Base-by-base conservation (phyloP, 1,140 invertebrate genomes). In the Ips nitidus region DNA sequence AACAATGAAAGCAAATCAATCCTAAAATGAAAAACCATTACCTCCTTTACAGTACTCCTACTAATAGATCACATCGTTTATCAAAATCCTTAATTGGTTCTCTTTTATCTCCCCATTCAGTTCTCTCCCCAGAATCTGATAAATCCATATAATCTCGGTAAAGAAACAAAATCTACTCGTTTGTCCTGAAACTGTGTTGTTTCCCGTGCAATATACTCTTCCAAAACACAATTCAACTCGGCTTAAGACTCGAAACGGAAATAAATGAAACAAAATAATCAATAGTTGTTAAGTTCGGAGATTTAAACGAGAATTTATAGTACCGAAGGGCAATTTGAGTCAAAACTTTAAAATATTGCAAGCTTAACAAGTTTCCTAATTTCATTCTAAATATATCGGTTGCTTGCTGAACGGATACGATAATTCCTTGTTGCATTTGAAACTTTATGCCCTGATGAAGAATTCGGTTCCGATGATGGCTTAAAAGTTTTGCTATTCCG, bases 311-410 rank as follows among this genome's bases (percentile, higher is more conserved):
- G 53, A 66, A 66, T 66, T 66, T 66, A 66, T 66, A 7, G 64
- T 58, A 58, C 41, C n/a, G 41, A n/a, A 8, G 22, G 37, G 43
- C 64, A 66, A 58, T 66, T 66, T 66, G 42, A 58, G 64, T 66
- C 64, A 66, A 50, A 66, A 66, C 42, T 57, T 58, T 45, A 66
- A 66, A 66, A 57, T 66, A 66, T 66, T 41, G 52, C 55, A 40
- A 66, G 64, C 64, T 66, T 66, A 66, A 66, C 64, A 58, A 66
- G 53, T 58, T 66, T 39, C 53, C 53, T 66, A 58, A 66, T 66
- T 66, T 66, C 40, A 66, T 58, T 66, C 56, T 45, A 66, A 66
- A 66, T 66, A 66, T 58, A 66, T 47, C 55, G 47, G 45, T 7
- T 41, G 22, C 7, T n/a, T 22, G 36, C 39, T 42, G 39, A 42